Conservation (phyloP, 2,113 vertebrate genomes). For the Aphelocoma coerulescens region DNA sequence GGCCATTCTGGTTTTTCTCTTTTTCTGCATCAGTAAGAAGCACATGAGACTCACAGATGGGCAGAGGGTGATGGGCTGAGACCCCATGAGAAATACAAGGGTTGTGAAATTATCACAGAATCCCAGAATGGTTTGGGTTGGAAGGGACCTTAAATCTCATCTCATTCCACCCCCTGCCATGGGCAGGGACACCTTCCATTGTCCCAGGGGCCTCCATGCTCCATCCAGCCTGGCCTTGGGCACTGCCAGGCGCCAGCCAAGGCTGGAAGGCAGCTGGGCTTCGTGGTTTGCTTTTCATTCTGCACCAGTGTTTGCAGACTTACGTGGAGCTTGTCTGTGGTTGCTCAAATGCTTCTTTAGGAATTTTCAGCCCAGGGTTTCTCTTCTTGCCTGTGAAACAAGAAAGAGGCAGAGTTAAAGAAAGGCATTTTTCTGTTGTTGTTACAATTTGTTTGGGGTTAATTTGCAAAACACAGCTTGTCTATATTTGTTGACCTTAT, state of each 20-base stretch:
- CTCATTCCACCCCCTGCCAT: too few relatives aligned
- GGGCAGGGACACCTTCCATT: not conserved
- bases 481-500: not conserved
- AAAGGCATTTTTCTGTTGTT: not conserved
- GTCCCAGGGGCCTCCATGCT: not conserved
- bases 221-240: not conserved
- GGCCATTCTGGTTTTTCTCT: rapidly evolving
- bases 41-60: rapidly evolving
- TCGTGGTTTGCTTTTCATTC: not conserved
- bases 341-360: slow-evolving; percentile 90
- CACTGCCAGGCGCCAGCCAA: not conserved
- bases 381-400: slow-evolving; percentile 81
- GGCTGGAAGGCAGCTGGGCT: not conserved
- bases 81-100: not conserved
- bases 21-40: not conserved
- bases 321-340: slow-evolving; percentile 86
- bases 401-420: slow-evolving; percentile 29
- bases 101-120: not conserved
- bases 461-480: not conserved
- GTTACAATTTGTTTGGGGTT: not conserved
- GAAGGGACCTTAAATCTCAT: not conserved
- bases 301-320: slow-evolving; percentile 54
- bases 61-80: not conserved
- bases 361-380: slow-evolving; percentile 88
- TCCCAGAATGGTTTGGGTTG: not conserved